These are phyloP conservation scores for Acrocephalus scirpaceus DNA, from an alignment of 2,797 vertebrate genomes.

Conservation along the genomic window DNA sequence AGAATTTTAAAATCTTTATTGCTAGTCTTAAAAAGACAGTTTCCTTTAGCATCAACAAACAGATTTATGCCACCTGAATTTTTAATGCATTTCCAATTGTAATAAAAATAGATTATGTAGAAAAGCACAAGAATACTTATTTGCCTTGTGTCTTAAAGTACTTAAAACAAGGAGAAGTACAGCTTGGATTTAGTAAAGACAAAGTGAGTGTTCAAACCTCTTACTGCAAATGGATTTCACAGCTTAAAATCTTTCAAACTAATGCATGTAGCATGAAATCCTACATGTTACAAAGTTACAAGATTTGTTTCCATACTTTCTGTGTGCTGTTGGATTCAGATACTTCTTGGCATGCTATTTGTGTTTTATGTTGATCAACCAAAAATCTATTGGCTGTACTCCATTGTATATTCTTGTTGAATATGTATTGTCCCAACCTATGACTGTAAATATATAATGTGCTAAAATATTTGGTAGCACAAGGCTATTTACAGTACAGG, in stretches of 20 bases:
- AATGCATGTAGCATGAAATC: background rate
- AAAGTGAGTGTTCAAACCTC: background rate
- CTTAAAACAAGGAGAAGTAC: background rate
- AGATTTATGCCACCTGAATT: conserved; percentile 4
- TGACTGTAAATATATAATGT: background rate
- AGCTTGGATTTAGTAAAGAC: background rate
- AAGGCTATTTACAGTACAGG: background rate
- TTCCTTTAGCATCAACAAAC: background rate
- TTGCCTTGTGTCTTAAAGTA: background rate
- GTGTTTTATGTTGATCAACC: background rate
- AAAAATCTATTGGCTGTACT: background rate
- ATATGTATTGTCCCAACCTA: background rate
- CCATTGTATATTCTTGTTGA: background rate
- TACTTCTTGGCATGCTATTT: background rate
- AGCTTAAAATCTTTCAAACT: background rate
- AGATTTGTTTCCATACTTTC: background rate
- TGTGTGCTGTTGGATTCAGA: background rate
- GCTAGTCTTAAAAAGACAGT: background rate
- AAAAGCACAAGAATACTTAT: background rate
- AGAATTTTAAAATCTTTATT: conserved; percentile 35
- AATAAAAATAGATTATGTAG: background rate
- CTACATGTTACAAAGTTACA: no score
- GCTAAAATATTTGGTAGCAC: background rate
- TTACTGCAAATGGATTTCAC: background rate
- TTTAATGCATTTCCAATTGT: conserved; percentile 12